Base-by-base conservation (phyloP, 2,888 invertebrate species). In the Alviniconcha strummeri region DNA sequence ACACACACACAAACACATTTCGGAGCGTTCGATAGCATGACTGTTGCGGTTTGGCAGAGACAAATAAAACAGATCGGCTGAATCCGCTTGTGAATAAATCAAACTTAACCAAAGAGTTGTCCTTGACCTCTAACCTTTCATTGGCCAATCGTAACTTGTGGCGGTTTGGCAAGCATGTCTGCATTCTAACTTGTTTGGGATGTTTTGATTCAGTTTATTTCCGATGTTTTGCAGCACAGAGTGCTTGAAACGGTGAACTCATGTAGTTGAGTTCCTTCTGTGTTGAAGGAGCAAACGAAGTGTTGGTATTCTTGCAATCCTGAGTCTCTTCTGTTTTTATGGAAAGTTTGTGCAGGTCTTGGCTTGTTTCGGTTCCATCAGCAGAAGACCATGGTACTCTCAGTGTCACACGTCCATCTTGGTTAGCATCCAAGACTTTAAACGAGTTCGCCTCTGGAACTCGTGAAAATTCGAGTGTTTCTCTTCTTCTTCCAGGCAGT, bases 291-390 rank as follows among this genome's bases (percentile, higher is more conserved):
- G 36, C 36, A 36, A 36, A 36, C 36, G 36, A 36, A 36, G 36
- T 7, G 9, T 55, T 17, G 5, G n/a, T 76, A 56, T n/a, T n/a
- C 13, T 57, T 76, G 15, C 5, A 76, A 57, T 76, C 19, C 36
- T 36, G 36, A 77, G 9, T 57, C 15, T 13, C 56, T 19, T 19
- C 19, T 19, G 19, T 56, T 77, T 78, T 5, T 7, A 52, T 78
- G 78, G 78, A 64, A 78, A 57, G 60, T n/a, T 78, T 4, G 77
- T 19, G 77, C 82, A 82, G 76, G 82, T 82, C 82, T 67, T 54
- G 76, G 82, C 82, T 77, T 82, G 82, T 82, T 82, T 82, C 77
- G 82, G 13, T 77, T 82, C 67, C 13, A n/a, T 74, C 74, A 52
- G n/a, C 71, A 71, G 19, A n/a, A 7, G 4, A n/a, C 17, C 3